Evolutionary conservation across 2,797 vertebrate genomes (phyloP).

Genomic region (Sebastolobus altivelis): DNA sequence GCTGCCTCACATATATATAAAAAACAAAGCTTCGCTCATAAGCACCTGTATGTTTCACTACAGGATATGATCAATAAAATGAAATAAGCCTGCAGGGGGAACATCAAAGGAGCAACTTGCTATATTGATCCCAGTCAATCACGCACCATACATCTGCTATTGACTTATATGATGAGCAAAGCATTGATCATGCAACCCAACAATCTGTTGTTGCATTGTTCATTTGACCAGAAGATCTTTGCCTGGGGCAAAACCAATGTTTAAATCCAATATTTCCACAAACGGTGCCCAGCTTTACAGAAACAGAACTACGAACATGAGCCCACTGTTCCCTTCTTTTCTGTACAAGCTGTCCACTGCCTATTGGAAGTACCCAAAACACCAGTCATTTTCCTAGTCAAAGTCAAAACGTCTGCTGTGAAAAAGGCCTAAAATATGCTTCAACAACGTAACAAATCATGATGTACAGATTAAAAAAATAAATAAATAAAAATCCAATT

Average conservation of each 20-base stretch:
- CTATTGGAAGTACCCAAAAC: background rate
- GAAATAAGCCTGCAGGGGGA: background rate
- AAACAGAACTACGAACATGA: background rate
- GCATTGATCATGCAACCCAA: background rate
- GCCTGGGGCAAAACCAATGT: background rate
- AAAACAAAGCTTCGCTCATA: background rate
- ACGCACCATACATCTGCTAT: background rate
- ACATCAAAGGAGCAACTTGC: background rate
- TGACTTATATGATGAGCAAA: background rate
- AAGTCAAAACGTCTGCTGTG: background rate
- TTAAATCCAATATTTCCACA: background rate
- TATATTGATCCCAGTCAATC: background rate
- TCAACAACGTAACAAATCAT: background rate
- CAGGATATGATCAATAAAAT: background rate
- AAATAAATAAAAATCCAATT: background rate
- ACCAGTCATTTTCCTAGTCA: background rate
- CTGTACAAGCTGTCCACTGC: background rate
- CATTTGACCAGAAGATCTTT: background rate
- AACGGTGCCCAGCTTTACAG: background rate
- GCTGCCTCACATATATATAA: background rate
- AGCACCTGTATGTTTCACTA: background rate
- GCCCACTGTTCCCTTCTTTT: background rate
- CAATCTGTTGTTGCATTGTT: background rate
- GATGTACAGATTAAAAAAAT: background rate
- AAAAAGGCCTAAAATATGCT: background rate